These are phyloP conservation scores for Rhamphomyia laevipes DNA, from an alignment of 2,888 invertebrate species.

Conservation along the genomic window DNA sequence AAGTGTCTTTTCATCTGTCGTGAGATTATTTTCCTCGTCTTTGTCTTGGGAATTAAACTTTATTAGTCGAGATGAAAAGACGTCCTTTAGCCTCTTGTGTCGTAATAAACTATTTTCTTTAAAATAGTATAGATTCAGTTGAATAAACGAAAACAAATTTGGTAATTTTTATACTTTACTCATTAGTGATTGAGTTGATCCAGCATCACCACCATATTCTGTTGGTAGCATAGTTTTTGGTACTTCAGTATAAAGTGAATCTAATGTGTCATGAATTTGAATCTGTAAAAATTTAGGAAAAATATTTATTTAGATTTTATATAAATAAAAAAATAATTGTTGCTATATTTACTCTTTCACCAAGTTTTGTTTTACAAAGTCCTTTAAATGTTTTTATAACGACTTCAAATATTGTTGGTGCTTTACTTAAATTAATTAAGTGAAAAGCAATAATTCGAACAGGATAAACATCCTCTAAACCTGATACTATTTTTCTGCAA, in stretches of 20 bases:
- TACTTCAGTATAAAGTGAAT: slow-evolving; percentile 5
- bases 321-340: no score
- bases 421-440: slow-evolving; percentile 39
- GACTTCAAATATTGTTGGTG: slow-evolving; percentile 44
- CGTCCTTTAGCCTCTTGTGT: no score
- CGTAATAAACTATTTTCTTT: no score
- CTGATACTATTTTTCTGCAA: slow-evolving; percentile 11
- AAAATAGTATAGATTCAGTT: no score
- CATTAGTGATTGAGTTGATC: background rate
- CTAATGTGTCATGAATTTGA: slow-evolving; percentile 10
- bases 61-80: no score
- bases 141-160: no score
- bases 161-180: no score
- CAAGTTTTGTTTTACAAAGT: slow-evolving; percentile 47
- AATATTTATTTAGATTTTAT: background rate
- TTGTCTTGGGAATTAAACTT: no score
- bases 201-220: slow-evolving; percentile 14
- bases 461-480: slow-evolving; percentile 44
- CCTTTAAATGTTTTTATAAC: slow-evolving; percentile 42
- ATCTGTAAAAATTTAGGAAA: no score
- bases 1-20: no score
- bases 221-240: slow-evolving; percentile 11
- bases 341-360: slow-evolving; percentile 38
- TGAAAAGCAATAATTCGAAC: slow-evolving; percentile 46
- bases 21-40: no score